phyloP scores from a whole-genome alignment of 92 coral and sea anemone species.

The Palythoa grandiflora region DNA sequence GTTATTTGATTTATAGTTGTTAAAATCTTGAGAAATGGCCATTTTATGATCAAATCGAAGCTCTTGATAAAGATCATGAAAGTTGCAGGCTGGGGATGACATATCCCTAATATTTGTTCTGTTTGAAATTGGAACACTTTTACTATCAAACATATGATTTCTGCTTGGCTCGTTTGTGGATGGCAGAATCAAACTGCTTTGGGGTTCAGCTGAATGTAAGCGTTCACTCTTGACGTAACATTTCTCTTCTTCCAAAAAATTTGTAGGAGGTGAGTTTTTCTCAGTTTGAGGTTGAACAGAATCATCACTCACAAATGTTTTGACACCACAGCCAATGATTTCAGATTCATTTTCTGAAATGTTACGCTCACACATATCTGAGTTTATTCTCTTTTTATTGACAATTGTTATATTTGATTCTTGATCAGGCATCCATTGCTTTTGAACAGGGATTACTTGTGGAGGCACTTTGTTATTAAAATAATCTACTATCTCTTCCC shows the following conservation, averaged over 20 bases:
- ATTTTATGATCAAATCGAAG: slow-evolving; percentile 1
- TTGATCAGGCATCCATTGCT: background rate
- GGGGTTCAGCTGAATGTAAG: background rate
- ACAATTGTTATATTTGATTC: background rate
- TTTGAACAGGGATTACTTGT: background rate
- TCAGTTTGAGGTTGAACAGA: background rate
- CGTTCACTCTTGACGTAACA: background rate
- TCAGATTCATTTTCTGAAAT: background rate
- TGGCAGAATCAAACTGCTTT: background rate
- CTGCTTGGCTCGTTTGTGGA: slow-evolving; percentile 4
- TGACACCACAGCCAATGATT: background rate
- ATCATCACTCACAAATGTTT: background rate
- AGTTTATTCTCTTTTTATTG: background rate
- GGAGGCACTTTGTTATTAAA: background rate
- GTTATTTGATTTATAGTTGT: background rate
- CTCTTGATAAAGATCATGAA: background rate
- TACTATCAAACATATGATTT: slow-evolving; percentile 13
- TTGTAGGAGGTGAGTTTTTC: background rate
- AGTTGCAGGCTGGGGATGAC: background rate
- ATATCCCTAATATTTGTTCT: background rate
- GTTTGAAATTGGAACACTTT: background rate
- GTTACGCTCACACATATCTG: background rate
- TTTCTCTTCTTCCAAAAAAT: background rate
- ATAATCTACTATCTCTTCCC: background rate
- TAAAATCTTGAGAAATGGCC: background rate